phyloP scores from a whole-genome alignment of 2,888 invertebrate species.

The Deilephila porcellus region DNA sequence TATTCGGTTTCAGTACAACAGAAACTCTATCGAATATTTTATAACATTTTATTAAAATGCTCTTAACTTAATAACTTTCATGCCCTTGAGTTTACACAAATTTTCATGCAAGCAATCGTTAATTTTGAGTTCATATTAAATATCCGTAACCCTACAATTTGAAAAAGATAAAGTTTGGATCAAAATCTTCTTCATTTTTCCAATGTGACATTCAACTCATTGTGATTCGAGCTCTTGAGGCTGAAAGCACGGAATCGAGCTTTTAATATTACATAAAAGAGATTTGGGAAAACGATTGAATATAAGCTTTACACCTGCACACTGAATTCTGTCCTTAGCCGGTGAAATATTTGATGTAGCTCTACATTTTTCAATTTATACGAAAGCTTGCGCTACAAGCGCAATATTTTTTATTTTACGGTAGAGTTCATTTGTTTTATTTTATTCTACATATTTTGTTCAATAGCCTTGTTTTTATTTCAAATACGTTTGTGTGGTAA shows the following conservation, averaged over 20 bases:
- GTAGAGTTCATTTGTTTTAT: background rate
- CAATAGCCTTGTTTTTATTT: background rate
- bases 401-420: background rate
- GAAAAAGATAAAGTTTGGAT: background rate
- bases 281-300: background rate
- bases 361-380: conserved; percentile 16
- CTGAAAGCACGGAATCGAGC: background rate
- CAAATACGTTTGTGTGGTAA: too few relatives aligned
- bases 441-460: background rate
- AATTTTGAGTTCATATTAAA: background rate
- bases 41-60: too few relatives aligned
- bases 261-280: background rate
- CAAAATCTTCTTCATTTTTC: background rate
- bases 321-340: background rate
- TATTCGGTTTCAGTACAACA: too few relatives aligned
- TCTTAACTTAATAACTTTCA: too few relatives aligned
- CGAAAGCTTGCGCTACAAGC: background rate
- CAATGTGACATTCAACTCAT: background rate
- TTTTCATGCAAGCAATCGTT: too few relatives aligned
- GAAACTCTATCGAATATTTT: too few relatives aligned
- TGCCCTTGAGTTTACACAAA: too few relatives aligned
- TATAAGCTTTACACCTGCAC: conserved; percentile 5
- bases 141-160: background rate
- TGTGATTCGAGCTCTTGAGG: background rate
- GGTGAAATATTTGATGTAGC: conserved; percentile 9